Evolutionary conservation across 2,113 vertebrate species (phyloP).

Genomic region (Phasianus colchicus): DNA sequence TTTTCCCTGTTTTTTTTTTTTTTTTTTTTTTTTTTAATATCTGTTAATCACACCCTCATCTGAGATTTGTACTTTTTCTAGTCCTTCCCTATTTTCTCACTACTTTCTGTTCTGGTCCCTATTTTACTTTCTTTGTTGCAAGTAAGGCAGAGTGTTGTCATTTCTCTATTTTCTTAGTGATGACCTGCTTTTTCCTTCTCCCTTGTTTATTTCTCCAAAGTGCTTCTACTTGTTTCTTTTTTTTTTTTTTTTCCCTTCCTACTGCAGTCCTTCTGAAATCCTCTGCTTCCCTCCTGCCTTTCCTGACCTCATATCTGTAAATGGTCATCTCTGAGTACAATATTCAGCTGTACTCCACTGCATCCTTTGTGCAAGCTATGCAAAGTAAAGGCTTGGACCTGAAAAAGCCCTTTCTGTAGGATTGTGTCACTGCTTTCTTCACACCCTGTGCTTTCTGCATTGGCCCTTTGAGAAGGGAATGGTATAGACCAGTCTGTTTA

Average conservation of each 20-base stretch:
- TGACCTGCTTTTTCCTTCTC: background rate
- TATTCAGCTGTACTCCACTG: background rate
- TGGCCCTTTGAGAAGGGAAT: background rate
- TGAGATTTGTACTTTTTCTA: background rate
- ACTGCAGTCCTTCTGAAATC: background rate
- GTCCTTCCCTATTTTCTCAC: background rate
- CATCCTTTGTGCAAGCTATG: background rate
- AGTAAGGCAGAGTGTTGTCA: background rate
- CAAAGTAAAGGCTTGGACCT: background rate
- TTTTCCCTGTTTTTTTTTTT: background rate
- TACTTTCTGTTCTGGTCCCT: background rate
- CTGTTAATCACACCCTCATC: accelerated
- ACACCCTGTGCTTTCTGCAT: background rate
- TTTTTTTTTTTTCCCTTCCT: background rate
- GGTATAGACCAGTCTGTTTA: background rate
- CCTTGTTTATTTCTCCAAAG: background rate
- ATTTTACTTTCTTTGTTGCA: background rate
- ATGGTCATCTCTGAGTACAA: background rate
- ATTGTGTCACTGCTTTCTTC: background rate
- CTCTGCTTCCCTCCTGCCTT: background rate
- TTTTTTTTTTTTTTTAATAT: background rate
- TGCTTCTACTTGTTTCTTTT: background rate
- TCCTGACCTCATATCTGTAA: background rate
- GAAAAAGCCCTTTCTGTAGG: background rate
- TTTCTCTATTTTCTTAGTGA: background rate